Evolutionary conservation across 37 sponge, comb jelly and placozoan species (phyloP).

Genomic region (Diacarnus erythraeanus): DNA sequence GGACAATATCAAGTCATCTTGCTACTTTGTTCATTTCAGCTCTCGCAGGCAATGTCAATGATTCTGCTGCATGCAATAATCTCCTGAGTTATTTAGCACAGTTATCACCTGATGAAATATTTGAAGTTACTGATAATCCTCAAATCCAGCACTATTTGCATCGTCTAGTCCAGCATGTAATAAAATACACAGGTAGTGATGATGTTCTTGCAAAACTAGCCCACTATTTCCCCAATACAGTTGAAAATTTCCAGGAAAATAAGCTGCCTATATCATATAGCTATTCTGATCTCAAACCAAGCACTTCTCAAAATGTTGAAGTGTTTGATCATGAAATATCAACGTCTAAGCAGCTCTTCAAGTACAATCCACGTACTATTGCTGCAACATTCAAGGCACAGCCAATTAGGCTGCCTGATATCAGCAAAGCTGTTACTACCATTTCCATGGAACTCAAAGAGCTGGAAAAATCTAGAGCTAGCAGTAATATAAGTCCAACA

Average conservation of each 20-base stretch:
- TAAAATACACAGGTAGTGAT: neutral
- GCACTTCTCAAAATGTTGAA: neutral
- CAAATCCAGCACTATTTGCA: conserved; percentile 52
- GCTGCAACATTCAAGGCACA: conserved; percentile 54
- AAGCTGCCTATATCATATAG: conserved; percentile 5
- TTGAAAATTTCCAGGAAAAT: conserved; percentile 2
- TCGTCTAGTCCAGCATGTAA: conserved; percentile 20
- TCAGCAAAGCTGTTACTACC: conserved; percentile 13
- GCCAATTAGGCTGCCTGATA: conserved; percentile 11
- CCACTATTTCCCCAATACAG: conserved; percentile 19
- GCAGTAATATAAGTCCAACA: neutral
- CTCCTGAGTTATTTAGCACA: neutral
- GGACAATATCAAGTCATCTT: too few species aligned
- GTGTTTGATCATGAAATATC: neutral
- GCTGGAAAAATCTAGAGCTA: neutral
- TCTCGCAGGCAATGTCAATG: neutral
- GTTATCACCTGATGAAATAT: neutral
- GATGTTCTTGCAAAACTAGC: conserved; percentile 6
- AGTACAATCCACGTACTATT: neutral
- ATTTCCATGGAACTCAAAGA: conserved; percentile 19
- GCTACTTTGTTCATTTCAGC: neutral
- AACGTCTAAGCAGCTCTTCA: neutral
- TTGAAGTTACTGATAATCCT: conserved; percentile 10
- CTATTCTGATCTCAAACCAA: conserved; percentile 11
- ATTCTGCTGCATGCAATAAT: neutral